Evolutionary conservation across 2,888 invertebrate species (phyloP).

Genomic region (Stomorhina lunata): DNA sequence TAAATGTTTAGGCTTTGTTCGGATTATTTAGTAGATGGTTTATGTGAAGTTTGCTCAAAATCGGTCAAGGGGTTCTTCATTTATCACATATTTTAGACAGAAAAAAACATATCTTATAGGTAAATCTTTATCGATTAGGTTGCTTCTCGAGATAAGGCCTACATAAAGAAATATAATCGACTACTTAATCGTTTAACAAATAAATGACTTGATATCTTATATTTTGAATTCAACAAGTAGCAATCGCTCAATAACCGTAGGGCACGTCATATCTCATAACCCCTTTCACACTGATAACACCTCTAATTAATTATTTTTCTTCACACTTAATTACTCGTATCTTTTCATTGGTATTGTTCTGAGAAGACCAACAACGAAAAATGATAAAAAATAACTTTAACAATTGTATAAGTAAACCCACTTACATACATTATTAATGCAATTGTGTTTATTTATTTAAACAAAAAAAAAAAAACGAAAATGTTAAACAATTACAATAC

Average conservation of each 20-base stretch:
- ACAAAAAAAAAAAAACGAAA: not conserved
- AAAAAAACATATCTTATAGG: no score
- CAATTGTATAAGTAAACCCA: no score
- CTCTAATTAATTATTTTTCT: not conserved
- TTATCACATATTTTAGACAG: no score
- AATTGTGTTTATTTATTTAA: conserved; percentile 14
- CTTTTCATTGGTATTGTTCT: conserved; percentile 3
- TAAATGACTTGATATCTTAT: no score
- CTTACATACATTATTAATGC: not conserved
- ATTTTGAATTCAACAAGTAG: not conserved
- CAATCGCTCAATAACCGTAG: not conserved
- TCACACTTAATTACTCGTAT: not conserved
- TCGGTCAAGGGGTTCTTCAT: no score
- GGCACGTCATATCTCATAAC: not conserved
- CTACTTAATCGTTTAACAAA: no score
- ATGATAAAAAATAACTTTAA: not conserved
- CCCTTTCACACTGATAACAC: not conserved
- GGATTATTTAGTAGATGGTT: no score
- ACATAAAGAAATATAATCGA: no score
- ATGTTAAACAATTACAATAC: conserved; percentile 4
- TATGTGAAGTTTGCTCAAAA: no score
- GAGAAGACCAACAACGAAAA: not conserved
- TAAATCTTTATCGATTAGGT: no score
- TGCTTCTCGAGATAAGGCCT: no score
- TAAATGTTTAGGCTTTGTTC: no score